A percentile compares a stretch with the other conserved stretches of the same genome.
These are phyloP conservation scores for Hemichromis elongatus DNA, from an alignment of 2,113 vertebrate genomes.

Conservation along the genomic window DNA sequence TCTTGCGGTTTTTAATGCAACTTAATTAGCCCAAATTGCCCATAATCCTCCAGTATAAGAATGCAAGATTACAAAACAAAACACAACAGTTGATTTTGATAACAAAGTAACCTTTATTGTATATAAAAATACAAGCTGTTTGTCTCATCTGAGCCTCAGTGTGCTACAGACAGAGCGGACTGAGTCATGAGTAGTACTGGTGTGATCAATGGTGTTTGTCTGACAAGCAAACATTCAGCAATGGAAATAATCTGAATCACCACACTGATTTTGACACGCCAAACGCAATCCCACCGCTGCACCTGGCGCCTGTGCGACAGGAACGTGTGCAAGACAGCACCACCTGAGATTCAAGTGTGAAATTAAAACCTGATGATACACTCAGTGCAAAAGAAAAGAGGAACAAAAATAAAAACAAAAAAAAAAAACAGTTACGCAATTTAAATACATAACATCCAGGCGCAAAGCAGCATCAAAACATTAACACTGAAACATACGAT, in stretches of 20 bases:
- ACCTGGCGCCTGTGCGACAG: not conserved
- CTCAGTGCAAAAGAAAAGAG: slow-evolving; percentile 60
- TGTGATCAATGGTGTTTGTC: not conserved
- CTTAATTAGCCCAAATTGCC: not conserved
- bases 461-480: slow-evolving; percentile 45
- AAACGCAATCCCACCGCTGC: not conserved
- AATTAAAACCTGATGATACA: slow-evolving; percentile 6
- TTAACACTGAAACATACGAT: slow-evolving; percentile 56
- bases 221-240: not conserved
- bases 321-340: slow-evolving; percentile 21
- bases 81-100: not conserved
- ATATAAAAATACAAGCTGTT: slow-evolving; percentile 64
- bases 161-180: not conserved
- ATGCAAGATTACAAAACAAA: not conserved
- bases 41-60: not conserved
- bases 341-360: slow-evolving; percentile 9
- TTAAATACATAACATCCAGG: slow-evolving; percentile 29
- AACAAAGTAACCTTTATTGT: slow-evolving; percentile 68
- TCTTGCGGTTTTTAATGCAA: slow-evolving; percentile 13
- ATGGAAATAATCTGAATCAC: not conserved
- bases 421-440: slow-evolving; percentile 9
- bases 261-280: not conserved
- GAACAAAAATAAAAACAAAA: not conserved
- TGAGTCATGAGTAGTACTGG: not conserved
- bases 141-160: not conserved